phyloP scores from a whole-genome alignment of 2,888 invertebrate species.

The Trachelus stipa region DNA sequence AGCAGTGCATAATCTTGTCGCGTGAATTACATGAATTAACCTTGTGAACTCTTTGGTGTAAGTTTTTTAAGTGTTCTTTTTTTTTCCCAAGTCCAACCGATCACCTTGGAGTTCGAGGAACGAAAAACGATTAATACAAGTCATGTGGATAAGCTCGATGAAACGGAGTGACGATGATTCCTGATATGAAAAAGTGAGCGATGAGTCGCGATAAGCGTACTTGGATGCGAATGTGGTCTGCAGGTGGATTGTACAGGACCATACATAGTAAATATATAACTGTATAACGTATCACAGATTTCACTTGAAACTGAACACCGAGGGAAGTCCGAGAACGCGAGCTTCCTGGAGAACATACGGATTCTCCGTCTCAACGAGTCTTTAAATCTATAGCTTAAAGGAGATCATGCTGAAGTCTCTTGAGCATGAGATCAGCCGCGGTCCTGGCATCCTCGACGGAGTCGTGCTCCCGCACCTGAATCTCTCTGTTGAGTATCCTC shows the following conservation, averaged over 20 bases:
- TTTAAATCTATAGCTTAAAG: not conserved
- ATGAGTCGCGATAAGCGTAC: not conserved
- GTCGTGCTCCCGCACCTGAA: slow-evolving; percentile 87
- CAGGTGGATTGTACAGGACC: slow-evolving; percentile 11
- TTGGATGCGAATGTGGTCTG: slow-evolving; percentile 11
- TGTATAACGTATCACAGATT: slow-evolving; percentile 56
- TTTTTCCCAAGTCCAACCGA: not conserved
- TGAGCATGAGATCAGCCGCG: slow-evolving; percentile 88
- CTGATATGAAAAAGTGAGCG: not conserved
- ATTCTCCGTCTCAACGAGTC: not conserved
- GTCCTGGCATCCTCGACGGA: slow-evolving; percentile 93
- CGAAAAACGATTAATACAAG: not conserved
- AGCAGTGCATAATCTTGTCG: not conserved
- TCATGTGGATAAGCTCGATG: not conserved
- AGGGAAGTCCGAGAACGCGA: not conserved
- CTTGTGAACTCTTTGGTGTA: not conserved
- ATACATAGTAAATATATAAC: slow-evolving; percentile 26
- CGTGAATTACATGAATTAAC: not conserved
- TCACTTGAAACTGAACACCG: slow-evolving; percentile 53
- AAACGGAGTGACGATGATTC: not conserved
- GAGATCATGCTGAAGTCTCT: slow-evolving; percentile 37
- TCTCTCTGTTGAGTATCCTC: slow-evolving; percentile 80
- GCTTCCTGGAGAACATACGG: not conserved
- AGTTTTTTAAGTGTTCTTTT: not conserved
- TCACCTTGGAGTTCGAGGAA: not conserved